These are phyloP conservation scores for Huso huso DNA, from an alignment of 2,797 vertebrate species.

Conservation along the genomic window DNA sequence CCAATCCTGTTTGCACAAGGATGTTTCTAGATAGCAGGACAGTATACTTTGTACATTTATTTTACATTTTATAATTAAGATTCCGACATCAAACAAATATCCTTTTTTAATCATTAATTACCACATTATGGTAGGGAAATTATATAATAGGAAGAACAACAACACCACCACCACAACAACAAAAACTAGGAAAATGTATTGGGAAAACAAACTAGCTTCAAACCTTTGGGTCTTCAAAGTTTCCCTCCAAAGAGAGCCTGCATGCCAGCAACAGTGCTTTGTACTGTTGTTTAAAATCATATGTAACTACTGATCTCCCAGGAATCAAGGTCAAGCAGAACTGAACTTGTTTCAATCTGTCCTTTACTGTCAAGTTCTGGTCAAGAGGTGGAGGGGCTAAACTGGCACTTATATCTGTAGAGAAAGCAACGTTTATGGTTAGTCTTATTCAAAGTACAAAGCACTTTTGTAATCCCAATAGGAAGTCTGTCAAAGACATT, in stretches of 20 bases:
- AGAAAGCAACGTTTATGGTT: constrained; percentile 1
- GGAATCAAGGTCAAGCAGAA: constrained; percentile 46
- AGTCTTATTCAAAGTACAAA: neutral
- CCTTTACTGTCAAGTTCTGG: constrained; percentile 60
- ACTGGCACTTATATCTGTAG: constrained; percentile 72
- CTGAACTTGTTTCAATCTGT: constrained; percentile 67
- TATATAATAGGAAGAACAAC: neutral
- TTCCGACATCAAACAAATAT: too few relatives aligned
- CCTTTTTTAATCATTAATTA: too few relatives aligned
- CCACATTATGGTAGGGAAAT: too few relatives aligned
- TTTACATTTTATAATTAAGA: too few relatives aligned
- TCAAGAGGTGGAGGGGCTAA: constrained; percentile 84
- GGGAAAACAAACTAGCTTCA: neutral
- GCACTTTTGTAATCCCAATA: too few relatives aligned
- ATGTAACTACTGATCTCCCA: constrained; percentile 50
- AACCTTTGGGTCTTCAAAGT: constrained; percentile 91
- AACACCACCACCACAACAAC: too few relatives aligned
- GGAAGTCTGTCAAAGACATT: neutral
- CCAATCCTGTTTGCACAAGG: too few relatives aligned
- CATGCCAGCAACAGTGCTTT: constrained; percentile 81
- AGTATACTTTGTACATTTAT: too few relatives aligned
- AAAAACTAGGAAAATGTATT: neutral
- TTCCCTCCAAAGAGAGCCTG: constrained; percentile 70
- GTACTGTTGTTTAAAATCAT: constrained; percentile 81
- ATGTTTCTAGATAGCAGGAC: too few relatives aligned